Base-by-base conservation (phyloP, 1,140 invertebrate species). In the Cydia pomonella region DNA sequence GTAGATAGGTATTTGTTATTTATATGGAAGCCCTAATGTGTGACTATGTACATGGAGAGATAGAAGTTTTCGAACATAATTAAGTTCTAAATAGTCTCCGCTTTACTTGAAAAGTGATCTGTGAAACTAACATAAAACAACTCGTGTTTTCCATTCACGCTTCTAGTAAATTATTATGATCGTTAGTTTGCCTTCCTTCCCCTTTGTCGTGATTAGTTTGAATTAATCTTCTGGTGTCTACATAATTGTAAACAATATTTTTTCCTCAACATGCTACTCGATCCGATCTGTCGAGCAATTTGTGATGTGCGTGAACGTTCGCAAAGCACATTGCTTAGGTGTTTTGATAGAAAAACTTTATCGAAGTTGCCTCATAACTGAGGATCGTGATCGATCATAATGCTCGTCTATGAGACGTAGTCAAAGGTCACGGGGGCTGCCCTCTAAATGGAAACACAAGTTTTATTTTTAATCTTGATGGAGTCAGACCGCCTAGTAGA, bases 91-190 rank as follows among this genome's bases (percentile, higher is more conserved):
- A 2, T 33, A 44, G 41, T 44, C 41, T 13, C 41, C 3, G 13
- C 41, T 38, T 38, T 38, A 38, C 33, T 16, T 44, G 41, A 44
- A 44, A 4, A 63, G 59, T 63, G 23, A 25, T 66, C 27, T n/a
- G 16, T 29, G 25, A 27, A 66, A 66, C 13, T 16, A 66, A 29
- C 23, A n/a, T n/a, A 66, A 66, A 25, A 29, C 63, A 66, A 66
- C 63, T 66, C 63, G 63, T 66, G 63, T 66, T 29, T 66, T 66
- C 25, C 63, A 29, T 66, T 66, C 63, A 66, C 63, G 63, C 25
- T 66, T 66, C 27, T n/a, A 29, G 27, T 66, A 29, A 66, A 66
- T 66, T 66, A 66, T 66, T 66, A 50, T 18, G n/a, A 50, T 50
- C 47, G 47, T 50, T 50, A 50, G 47, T 50, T n/a, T 18, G n/a